Evolutionary conservation across 2,888 invertebrate genomes (phyloP).

Genomic region (Troglohyphantes excavatus): DNA sequence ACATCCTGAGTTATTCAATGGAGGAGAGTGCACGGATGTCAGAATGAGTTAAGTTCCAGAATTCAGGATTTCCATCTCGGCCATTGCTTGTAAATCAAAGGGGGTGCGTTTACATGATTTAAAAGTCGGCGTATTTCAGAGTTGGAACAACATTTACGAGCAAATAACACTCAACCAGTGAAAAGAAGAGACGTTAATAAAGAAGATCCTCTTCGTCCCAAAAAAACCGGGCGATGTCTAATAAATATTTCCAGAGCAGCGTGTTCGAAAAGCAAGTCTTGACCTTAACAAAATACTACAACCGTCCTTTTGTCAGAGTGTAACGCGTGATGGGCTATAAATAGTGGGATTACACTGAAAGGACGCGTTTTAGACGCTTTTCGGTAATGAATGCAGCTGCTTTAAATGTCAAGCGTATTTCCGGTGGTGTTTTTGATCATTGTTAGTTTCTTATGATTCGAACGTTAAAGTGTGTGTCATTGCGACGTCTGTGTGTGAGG

Average conservation of each 20-base stretch:
- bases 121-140: no score
- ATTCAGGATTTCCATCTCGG: neutral
- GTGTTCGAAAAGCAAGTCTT: conserved; percentile 4
- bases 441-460: neutral
- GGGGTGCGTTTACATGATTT: conserved; percentile 33
- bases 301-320: conserved; percentile 35
- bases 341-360: conserved; percentile 17
- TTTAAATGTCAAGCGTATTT: conserved; percentile 13
- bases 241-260: conserved; percentile 39
- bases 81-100: conserved; percentile 39
- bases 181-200: conserved; percentile 22
- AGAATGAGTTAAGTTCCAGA: neutral
- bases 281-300: conserved; percentile 49
- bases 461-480: neutral
- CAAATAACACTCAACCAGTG: neutral
- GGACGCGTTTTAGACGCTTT: conserved; percentile 18
- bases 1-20: conserved; percentile 1
- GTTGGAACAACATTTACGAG: neutral
- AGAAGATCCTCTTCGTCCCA: conserved; percentile 14
- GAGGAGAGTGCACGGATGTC: neutral
- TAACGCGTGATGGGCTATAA: conserved; percentile 22
- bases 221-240: conserved; percentile 29
- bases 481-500: neutral
- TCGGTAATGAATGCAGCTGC: conserved; percentile 2
- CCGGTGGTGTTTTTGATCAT: conserved; percentile 13